Evolutionary conservation across 2,113 vertebrate genomes (phyloP).

Genomic region (Oryzias woworae): DNA sequence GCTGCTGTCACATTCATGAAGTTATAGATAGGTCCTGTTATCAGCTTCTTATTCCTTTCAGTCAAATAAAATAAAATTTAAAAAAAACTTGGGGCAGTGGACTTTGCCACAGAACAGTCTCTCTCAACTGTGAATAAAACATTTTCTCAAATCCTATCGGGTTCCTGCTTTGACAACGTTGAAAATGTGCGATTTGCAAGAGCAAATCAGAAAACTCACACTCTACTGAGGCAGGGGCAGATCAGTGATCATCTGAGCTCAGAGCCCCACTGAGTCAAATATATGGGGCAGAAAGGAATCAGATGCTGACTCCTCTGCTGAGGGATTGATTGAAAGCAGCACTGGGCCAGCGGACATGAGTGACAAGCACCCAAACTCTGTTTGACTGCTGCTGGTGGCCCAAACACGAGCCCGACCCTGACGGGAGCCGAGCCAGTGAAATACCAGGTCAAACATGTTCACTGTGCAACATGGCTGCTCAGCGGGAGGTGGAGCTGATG

Average conservation of each 20-base stretch:
- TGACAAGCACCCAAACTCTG: constrained; percentile 62
- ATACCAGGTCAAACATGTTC: constrained; percentile 61
- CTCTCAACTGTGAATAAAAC: constrained; percentile 62
- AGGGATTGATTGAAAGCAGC: constrained; percentile 74
- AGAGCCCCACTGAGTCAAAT: constrained; percentile 67
- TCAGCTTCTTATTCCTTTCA: constrained; percentile 46
- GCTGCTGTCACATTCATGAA: constrained; percentile 51
- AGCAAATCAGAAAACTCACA: constrained; percentile 69
- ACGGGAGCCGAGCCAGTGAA: constrained; percentile 44
- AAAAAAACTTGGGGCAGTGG: constrained; percentile 37
- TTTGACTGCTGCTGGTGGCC: constrained; percentile 45
- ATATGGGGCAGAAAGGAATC: constrained; percentile 62
- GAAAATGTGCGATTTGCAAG: constrained; percentile 71
- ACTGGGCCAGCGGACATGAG: constrained; percentile 43
- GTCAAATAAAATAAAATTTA: background rate
- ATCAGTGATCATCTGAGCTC: constrained; percentile 70
- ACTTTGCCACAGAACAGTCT: constrained; percentile 48
- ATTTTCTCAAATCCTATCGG: constrained; percentile 73
- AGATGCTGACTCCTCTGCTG: constrained; percentile 54
- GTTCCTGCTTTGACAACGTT: constrained; percentile 66
- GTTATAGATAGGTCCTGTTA: constrained; percentile 58
- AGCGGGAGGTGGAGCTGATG: background rate
- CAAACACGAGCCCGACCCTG: constrained; percentile 47
- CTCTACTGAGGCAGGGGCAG: constrained; percentile 70
- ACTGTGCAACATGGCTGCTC: constrained; percentile 33